A percentile compares a stretch with the other conserved stretches of the same genome.
Evolutionary conservation across 2,888 invertebrate genomes (phyloP).

Genomic region (Rhagophthalmus giganteus): DNA sequence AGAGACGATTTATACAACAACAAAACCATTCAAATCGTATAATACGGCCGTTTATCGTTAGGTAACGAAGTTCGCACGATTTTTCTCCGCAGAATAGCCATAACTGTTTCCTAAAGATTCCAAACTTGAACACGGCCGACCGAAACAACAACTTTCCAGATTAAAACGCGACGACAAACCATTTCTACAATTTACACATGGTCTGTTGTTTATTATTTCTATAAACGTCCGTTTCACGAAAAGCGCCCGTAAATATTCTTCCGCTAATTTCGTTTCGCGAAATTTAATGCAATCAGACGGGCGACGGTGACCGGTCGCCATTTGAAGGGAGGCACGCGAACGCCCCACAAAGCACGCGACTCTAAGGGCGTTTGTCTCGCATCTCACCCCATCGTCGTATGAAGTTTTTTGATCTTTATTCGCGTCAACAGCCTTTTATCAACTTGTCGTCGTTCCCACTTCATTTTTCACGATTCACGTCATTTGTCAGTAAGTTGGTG

Average conservation of each 20-base stretch:
- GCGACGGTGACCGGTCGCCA: conserved; percentile 9
- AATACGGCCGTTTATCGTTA: too few relatives aligned
- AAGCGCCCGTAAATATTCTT: conserved; percentile 3
- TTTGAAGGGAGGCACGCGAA: conserved; percentile 27
- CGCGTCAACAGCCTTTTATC: conserved; percentile 54
- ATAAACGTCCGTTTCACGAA: background rate
- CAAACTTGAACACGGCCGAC: too few relatives aligned
- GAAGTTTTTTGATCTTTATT: conserved; percentile 48
- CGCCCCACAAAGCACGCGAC: conserved; percentile 27
- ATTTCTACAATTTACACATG: too few relatives aligned
- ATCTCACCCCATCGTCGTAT: conserved; percentile 34
- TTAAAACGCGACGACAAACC: too few relatives aligned
- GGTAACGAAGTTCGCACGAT: too few relatives aligned
- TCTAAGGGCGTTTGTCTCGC: conserved; percentile 31
- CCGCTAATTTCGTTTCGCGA: background rate
- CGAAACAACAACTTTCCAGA: too few relatives aligned
- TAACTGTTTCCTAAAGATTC: too few relatives aligned
- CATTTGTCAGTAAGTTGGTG: conserved; percentile 56
- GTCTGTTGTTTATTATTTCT: too few relatives aligned
- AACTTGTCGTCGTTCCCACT: conserved; percentile 55
- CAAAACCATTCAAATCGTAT: too few relatives aligned
- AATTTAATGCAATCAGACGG: conserved; percentile 11
- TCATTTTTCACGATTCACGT: conserved; percentile 56
- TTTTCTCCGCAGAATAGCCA: too few relatives aligned
- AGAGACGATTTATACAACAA: too few relatives aligned